A percentile compares a stretch with the other conserved stretches of the same genome.
These are phyloP conservation scores for Strigamia transsilvanica DNA, from an alignment of 2,888 invertebrate species.

Conservation along the genomic window DNA sequence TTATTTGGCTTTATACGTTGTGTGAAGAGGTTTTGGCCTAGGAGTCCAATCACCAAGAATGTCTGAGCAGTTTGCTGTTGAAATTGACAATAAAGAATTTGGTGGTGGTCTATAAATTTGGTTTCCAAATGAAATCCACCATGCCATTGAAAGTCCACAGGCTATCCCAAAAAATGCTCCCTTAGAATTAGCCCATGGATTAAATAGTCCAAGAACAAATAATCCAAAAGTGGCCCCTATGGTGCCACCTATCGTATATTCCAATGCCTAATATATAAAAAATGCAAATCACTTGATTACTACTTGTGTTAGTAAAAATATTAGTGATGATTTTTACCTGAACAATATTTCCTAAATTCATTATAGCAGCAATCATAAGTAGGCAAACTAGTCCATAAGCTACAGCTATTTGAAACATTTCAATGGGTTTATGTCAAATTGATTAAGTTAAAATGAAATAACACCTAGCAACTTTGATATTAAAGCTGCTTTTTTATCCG, in stretches of 20 bases:
- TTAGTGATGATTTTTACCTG: neutral
- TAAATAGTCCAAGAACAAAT: neutral
- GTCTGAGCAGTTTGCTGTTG: neutral
- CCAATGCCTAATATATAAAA: neutral
- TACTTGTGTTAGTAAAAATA: too few relatives aligned
- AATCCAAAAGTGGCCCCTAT: neutral
- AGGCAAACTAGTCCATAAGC: neutral
- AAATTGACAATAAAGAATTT: neutral
- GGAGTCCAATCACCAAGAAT: neutral
- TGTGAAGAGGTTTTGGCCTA: neutral
- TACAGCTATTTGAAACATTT: neutral
- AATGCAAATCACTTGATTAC: too few relatives aligned
- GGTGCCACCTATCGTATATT: neutral
- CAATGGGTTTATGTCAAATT: too few relatives aligned
- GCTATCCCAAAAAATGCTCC: neutral
- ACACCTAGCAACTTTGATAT: too few relatives aligned
- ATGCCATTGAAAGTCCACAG: neutral
- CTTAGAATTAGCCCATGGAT: neutral
- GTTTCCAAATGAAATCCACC: neutral
- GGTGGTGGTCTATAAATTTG: neutral
- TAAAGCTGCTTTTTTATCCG: too few relatives aligned
- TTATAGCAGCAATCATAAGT: neutral
- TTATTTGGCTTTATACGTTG: too few relatives aligned
- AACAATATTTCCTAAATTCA: neutral
- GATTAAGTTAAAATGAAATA: too few relatives aligned